Conservation (phyloP, 2,888 invertebrate species). For the Eilema caniola region DNA sequence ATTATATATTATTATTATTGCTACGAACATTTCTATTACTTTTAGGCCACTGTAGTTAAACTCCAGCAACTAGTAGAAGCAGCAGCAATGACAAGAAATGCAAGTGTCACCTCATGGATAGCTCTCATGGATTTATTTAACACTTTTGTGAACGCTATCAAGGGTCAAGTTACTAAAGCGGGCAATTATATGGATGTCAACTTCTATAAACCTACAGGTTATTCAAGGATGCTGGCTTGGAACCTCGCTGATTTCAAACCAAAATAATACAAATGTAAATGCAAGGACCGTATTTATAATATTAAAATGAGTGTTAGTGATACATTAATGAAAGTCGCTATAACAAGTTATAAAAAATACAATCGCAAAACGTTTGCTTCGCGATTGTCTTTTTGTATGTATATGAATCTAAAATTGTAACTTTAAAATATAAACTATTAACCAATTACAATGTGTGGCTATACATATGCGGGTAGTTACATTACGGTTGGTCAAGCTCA, state of each 20-base stretch:
- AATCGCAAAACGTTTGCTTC: no score
- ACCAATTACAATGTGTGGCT: no score
- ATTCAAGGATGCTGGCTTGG: conserved; percentile 3
- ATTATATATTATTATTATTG: background rate
- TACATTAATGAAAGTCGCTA: no score
- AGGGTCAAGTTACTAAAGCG: background rate
- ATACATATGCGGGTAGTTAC: no score
- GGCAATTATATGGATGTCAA: background rate
- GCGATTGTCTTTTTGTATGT: no score
- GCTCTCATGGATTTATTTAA: background rate
- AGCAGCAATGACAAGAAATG: background rate
- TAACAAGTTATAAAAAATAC: no score
- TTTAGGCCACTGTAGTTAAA: background rate
- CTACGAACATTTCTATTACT: background rate
- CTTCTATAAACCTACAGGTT: background rate
- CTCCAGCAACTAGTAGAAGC: background rate
- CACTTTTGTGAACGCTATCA: background rate
- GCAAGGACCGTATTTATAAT: background rate
- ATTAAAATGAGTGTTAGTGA: background rate
- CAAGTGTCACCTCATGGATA: background rate
- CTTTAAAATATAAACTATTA: no score
- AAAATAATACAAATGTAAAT: background rate
- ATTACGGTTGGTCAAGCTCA: no score
- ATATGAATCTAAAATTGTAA: no score
- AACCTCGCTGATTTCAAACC: background rate